These are phyloP conservation scores for Polymixis lichenea DNA, from an alignment of 2,888 invertebrate genomes.

Conservation along the genomic window DNA sequence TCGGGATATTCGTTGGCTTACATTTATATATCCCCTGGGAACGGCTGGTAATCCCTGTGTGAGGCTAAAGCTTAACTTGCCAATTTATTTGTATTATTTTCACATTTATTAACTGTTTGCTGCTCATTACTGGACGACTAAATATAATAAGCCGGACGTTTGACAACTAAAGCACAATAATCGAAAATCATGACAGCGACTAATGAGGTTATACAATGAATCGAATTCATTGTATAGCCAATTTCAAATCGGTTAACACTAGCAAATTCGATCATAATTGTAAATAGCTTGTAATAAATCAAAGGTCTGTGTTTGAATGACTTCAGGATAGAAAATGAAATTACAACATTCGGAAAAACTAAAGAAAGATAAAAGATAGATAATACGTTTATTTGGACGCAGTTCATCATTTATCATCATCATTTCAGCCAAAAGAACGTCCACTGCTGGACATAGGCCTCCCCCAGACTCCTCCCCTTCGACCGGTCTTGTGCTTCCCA, in stretches of 20 bases:
- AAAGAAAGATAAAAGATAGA: too few species aligned
- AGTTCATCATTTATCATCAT: too few species aligned
- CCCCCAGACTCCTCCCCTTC: too few species aligned
- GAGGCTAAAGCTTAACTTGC: constrained; percentile 30
- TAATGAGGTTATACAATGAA: constrained; percentile 10
- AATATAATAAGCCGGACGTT: constrained; percentile 21
- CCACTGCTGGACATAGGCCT: too few species aligned
- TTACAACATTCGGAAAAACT: too few species aligned
- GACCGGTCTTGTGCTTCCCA: too few species aligned
- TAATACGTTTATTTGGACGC: too few species aligned
- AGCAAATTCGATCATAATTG: background rate
- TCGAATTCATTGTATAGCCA: background rate
- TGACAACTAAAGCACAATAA: constrained; percentile 19
- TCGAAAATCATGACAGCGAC: constrained; percentile 36
- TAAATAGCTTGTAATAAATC: constrained; percentile 16
- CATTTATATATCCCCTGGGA: constrained; percentile 28
- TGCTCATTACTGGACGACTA: constrained; percentile 34
- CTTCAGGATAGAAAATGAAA: too few species aligned
- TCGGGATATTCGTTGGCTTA: constrained; percentile 33
- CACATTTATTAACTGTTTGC: constrained; percentile 33
- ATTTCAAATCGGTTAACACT: constrained; percentile 6
- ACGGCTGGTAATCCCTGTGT: constrained; percentile 28
- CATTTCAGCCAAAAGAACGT: too few species aligned
- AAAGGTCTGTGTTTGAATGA: too few species aligned
- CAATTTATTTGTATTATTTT: constrained; percentile 48